These are phyloP conservation scores for Phalacrocorax pelagicus DNA, from an alignment of 2,113 vertebrate genomes.

Conservation along the genomic window DNA sequence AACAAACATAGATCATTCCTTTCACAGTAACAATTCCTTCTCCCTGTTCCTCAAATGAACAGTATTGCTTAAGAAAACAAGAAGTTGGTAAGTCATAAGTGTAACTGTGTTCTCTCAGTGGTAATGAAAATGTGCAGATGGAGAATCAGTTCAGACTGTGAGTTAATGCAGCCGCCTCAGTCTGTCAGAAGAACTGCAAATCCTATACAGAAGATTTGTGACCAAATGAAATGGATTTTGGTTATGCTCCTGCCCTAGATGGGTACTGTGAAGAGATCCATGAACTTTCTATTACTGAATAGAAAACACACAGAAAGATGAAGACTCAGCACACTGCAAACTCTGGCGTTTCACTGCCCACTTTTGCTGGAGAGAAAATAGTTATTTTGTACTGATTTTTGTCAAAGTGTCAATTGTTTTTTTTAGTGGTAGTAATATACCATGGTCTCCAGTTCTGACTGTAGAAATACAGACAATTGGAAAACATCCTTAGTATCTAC, in stretches of 20 bases:
- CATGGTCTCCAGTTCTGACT: neutral
- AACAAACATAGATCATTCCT: neutral
- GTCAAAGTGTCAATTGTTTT: neutral
- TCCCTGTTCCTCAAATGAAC: neutral
- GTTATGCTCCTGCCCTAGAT: neutral
- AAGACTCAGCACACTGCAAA: neutral
- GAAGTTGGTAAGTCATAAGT: neutral
- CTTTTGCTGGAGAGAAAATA: neutral
- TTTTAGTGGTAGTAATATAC: neutral
- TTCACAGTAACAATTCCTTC: neutral
- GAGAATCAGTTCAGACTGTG: neutral
- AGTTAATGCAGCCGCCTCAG: neutral
- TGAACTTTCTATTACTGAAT: constrained; percentile 4
- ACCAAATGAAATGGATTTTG: constrained; percentile 27
- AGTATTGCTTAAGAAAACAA: constrained; percentile 8
- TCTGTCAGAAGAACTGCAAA: constrained; percentile 30
- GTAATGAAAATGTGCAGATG: neutral
- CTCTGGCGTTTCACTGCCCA: neutral
- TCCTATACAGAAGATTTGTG: constrained; percentile 16
- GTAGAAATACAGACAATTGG: neutral
- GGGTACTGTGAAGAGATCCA: neutral
- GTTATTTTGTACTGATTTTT: constrained; percentile 5
- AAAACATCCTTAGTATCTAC: neutral
- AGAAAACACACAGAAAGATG: constrained; percentile 1
- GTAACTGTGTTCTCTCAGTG: neutral